phyloP scores from a whole-genome alignment of 2,113 vertebrate species.

The Grammomys surdaster region DNA sequence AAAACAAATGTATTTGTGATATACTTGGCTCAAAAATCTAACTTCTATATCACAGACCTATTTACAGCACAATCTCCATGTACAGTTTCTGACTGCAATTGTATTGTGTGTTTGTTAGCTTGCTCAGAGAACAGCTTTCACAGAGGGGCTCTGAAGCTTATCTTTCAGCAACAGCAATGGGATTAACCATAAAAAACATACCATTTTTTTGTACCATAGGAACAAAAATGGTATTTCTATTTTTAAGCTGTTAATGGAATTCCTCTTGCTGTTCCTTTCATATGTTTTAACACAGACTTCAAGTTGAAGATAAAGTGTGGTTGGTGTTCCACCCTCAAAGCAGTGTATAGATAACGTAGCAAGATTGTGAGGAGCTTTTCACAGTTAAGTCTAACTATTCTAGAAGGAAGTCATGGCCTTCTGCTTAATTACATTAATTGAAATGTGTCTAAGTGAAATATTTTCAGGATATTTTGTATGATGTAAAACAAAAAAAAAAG shows the following conservation, averaged over 20 bases:
- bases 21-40: constrained; percentile 53
- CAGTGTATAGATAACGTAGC: constrained; percentile 51
- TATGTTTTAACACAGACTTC: constrained; percentile 45
- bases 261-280: constrained; percentile 53
- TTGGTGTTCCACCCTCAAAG: constrained; percentile 49
- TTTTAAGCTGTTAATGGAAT: constrained; percentile 19
- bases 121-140: constrained; percentile 53
- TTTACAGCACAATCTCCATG: constrained; percentile 38
- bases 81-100: constrained; percentile 62
- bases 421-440: constrained; percentile 80
- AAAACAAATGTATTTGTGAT: constrained; percentile 66
- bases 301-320: constrained; percentile 20
- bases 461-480: constrained; percentile 81
- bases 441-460: constrained; percentile 79
- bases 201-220: not conserved
- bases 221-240: constrained; percentile 45
- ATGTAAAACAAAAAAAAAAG: constrained; percentile 69
- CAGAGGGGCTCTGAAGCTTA: constrained; percentile 52
- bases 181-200: not conserved
- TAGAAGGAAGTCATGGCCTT: constrained; percentile 76
- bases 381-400: constrained; percentile 65
- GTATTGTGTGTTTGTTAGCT: constrained; percentile 57
- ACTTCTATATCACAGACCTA: constrained; percentile 20
- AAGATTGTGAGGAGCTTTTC: constrained; percentile 67
- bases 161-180: constrained; percentile 33